Percentiles rank a stretch among this genome's conserved stretches.
phyloP scores from a whole-genome alignment of 2,113 vertebrate species.

The Spheniscus mendiculus region DNA sequence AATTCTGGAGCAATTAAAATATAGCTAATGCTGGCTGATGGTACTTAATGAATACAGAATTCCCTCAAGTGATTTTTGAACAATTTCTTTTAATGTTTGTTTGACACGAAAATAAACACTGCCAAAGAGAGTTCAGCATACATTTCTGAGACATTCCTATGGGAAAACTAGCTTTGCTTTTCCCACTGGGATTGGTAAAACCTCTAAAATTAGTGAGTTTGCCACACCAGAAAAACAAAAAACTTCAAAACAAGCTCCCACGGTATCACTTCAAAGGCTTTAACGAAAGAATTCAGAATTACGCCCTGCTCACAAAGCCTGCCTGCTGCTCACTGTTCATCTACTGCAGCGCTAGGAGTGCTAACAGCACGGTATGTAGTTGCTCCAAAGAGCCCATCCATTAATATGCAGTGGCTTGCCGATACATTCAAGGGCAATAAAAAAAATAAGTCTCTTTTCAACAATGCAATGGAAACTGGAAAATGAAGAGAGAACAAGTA shows the following conservation, averaged over 20 bases:
- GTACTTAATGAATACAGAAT: neutral
- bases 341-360: neutral
- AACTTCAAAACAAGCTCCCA: neutral
- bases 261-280: neutral
- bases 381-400: fast-evolving
- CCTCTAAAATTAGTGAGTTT: constrained; percentile 3
- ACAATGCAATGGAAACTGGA: neutral
- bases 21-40: neutral
- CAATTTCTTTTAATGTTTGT: neutral
- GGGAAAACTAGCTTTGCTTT: constrained; percentile 10
- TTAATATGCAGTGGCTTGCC: fast-evolving
- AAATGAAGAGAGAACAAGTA: neutral
- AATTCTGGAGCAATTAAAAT: neutral
- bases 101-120: neutral
- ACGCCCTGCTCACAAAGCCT: neutral
- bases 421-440: neutral
- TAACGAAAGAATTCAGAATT: neutral
- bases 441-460: neutral
- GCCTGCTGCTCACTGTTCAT: neutral
- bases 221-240: neutral
- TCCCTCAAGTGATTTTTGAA: neutral
- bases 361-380: fast-evolving
- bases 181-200: neutral
- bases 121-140: neutral
- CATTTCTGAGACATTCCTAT: neutral